Evolutionary conservation across 2,888 invertebrate genomes (phyloP).

Genomic region (Operophtera brumata): DNA sequence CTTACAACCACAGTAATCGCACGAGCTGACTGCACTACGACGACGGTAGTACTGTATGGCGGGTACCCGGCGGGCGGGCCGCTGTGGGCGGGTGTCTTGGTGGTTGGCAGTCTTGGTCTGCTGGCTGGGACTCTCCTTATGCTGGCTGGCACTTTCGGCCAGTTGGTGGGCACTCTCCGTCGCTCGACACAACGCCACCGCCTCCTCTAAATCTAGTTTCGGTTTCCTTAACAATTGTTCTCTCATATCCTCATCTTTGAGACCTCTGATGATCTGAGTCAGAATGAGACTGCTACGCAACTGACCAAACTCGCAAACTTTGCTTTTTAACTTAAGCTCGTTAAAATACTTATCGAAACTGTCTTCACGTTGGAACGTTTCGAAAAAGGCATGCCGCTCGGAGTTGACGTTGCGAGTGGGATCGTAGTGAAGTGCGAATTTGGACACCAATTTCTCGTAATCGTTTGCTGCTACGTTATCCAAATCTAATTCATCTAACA

Average conservation of each 20-base stretch:
- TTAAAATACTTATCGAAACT: slow-evolving; percentile 22
- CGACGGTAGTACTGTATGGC: background rate
- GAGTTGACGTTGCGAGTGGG: slow-evolving; percentile 22
- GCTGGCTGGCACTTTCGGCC: background rate
- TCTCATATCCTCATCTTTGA: slow-evolving; percentile 19
- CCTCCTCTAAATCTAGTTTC: slow-evolving; percentile 9
- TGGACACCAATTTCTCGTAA: slow-evolving; percentile 11
- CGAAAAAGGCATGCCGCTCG: slow-evolving; percentile 26
- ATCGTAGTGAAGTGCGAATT: slow-evolving; percentile 6
- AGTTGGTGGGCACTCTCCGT: background rate
- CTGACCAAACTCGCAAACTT: slow-evolving; percentile 24
- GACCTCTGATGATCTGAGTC: slow-evolving; percentile 29
- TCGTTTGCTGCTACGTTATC: background rate
- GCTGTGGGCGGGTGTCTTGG: background rate
- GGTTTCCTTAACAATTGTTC: slow-evolving; percentile 4
- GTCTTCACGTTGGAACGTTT: slow-evolving; percentile 19
- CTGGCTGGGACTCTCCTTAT: background rate
- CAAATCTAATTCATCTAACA: slow-evolving; percentile 9
- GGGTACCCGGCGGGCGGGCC: background rate
- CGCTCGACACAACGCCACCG: slow-evolving; percentile 14
- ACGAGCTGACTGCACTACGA: background rate
- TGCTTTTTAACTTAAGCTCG: slow-evolving; percentile 22
- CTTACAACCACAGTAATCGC: slow-evolving; percentile 18
- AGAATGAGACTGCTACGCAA: slow-evolving; percentile 25
- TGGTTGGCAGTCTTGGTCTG: background rate